phyloP scores from a whole-genome alignment of 2,113 vertebrate genomes.

The Eurystomus gularis region DNA sequence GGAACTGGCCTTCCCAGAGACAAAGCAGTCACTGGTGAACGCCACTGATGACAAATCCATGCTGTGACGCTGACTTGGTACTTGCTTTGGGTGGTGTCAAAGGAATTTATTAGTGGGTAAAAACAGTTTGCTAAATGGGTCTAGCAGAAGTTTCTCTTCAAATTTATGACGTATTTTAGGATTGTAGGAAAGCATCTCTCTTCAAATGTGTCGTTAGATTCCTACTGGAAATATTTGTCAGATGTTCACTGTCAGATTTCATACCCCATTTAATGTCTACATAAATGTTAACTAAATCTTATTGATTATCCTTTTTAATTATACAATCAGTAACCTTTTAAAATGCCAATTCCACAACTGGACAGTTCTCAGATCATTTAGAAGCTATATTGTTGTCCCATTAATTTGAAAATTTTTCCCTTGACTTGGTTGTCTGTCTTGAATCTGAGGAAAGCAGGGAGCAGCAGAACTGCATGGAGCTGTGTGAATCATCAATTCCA shows the following conservation, averaged over 20 bases:
- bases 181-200: background rate
- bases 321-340: background rate
- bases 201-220: background rate
- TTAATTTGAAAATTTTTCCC: background rate
- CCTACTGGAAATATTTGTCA: background rate
- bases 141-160: constrained; percentile 9
- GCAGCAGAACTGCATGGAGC: background rate
- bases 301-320: constrained; percentile 11
- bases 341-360: background rate
- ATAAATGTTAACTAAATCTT: background rate
- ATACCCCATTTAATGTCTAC: background rate
- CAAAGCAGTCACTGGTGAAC: background rate
- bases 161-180: background rate
- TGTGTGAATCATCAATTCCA: background rate
- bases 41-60: constrained; percentile 9
- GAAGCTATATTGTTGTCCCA: background rate
- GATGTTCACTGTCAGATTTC: background rate
- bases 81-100: background rate
- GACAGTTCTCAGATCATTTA: background rate
- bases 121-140: constrained; percentile 9
- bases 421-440: background rate
- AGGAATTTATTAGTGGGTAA: constrained; percentile 34
- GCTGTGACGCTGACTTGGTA: background rate
- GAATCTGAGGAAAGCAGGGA: background rate
- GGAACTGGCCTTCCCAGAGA: background rate